Percentiles rank a stretch among this genome's conserved stretches.
phyloP scores from a whole-genome alignment of 2,113 vertebrate genomes.

The Lontra canadensis region DNA sequence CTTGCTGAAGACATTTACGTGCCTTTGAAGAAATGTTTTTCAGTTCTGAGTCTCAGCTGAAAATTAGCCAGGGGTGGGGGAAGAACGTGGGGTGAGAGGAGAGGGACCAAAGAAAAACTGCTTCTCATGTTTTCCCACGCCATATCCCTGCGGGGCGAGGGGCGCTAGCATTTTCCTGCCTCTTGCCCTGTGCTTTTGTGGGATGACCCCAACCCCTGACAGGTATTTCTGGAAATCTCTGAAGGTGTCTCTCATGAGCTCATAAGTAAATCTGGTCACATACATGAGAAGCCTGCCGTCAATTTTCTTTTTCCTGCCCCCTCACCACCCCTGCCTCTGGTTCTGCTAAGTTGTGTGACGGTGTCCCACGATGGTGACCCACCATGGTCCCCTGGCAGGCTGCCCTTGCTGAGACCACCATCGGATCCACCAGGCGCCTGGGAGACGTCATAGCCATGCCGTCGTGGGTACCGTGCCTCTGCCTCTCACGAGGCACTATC shows the following conservation, averaged over 20 bases:
- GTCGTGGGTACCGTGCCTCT: background rate
- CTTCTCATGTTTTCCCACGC: background rate
- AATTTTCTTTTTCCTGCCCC: background rate
- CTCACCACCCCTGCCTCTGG: background rate
- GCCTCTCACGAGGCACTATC: background rate
- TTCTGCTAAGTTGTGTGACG: background rate
- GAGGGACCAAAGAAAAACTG: background rate
- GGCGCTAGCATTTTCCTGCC: background rate
- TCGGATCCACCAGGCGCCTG: background rate
- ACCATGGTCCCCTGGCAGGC: background rate
- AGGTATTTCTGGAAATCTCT: slow-evolving; percentile 5
- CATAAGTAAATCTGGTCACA: background rate
- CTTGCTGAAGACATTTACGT: slow-evolving; percentile 81
- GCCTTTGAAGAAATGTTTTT: slow-evolving; percentile 83
- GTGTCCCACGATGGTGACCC: background rate
- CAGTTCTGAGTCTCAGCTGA: slow-evolving; percentile 76
- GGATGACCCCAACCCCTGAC: background rate
- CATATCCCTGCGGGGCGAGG: fast-evolving
- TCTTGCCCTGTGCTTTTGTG: background rate
- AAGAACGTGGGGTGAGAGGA: background rate
- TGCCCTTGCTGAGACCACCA: background rate
- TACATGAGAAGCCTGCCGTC: background rate
- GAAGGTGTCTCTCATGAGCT: background rate
- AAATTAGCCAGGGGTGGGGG: slow-evolving; percentile 63
- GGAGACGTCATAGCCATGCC: background rate